Conservation (phyloP, 2,797 vertebrate species). For the Leptodactylus fallax region DNA sequence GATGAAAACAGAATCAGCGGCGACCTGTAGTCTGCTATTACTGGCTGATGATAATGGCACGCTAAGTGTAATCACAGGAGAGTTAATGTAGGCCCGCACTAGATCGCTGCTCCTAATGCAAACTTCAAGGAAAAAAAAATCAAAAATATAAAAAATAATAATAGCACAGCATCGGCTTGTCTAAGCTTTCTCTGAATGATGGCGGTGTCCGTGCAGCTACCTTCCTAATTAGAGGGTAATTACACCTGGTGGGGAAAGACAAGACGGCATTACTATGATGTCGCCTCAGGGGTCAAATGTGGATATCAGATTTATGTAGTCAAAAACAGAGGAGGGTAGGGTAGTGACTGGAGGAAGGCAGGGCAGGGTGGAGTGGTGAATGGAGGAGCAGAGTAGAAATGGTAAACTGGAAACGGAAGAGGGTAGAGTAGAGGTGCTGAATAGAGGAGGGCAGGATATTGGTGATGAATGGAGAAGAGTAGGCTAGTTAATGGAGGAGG, state of each 20-base stretch:
- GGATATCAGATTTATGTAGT: too few species aligned
- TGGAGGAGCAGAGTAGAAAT: too few species aligned
- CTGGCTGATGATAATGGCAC: conserved; percentile 57
- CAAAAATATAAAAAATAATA: background rate
- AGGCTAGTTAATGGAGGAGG: too few species aligned
- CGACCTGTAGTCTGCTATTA: conserved; percentile 41
- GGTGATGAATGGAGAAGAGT: too few species aligned
- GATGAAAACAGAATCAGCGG: conserved; percentile 45
- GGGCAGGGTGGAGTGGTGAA: too few species aligned
- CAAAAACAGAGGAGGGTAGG: too few species aligned
- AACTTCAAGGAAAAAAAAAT: conserved; percentile 24
- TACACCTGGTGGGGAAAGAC: background rate
- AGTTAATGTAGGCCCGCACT: conserved; percentile 40
- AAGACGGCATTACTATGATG: background rate
- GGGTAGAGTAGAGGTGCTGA: too few species aligned
- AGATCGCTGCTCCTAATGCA: conserved; percentile 27
- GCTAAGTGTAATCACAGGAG: conserved; percentile 48
- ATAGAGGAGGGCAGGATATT: too few species aligned
- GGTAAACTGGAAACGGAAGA: too few species aligned
- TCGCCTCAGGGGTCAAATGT: too few species aligned
- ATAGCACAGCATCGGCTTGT: background rate
- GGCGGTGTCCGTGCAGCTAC: background rate
- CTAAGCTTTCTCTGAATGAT: background rate
- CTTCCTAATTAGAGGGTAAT: conserved; percentile 45
- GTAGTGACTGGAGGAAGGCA: too few species aligned